Percentiles rank a stretch among this genome's conserved stretches.
phyloP scores from a whole-genome alignment of 2,797 vertebrate genomes.

The Sphenopsis melanotis region DNA sequence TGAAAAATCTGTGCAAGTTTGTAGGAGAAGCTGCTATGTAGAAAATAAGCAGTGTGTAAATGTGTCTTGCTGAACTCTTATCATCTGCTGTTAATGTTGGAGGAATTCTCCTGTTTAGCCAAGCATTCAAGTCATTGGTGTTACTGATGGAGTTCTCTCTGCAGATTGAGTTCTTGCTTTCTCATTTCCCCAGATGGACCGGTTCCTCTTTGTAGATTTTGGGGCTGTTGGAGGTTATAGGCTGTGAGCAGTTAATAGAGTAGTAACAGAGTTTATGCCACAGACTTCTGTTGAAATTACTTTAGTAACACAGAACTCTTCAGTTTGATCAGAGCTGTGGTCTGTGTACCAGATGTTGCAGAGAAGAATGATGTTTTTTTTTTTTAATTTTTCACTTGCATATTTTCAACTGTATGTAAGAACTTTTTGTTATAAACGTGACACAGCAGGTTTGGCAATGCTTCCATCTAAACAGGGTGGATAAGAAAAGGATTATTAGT shows the following conservation, averaged over 20 bases:
- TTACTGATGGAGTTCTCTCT: background rate
- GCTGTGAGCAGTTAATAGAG: background rate
- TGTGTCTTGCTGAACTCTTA: background rate
- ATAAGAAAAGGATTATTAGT: background rate
- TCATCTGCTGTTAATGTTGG: background rate
- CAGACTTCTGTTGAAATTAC: background rate
- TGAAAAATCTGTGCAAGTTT: background rate
- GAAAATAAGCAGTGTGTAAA: background rate
- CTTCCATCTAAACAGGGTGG: background rate
- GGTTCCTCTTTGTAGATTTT: background rate
- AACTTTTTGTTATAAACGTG: background rate
- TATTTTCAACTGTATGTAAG: constrained; percentile 44
- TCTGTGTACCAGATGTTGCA: constrained; percentile 41
- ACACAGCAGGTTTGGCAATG: constrained; percentile 40
- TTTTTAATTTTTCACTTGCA: background rate
- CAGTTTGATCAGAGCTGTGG: background rate
- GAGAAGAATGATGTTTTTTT: background rate
- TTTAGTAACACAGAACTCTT: background rate
- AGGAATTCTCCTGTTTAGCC: background rate
- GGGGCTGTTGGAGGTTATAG: background rate
- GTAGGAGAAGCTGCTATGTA: background rate
- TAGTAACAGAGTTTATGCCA: background rate
- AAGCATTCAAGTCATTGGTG: background rate
- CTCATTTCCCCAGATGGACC: background rate
- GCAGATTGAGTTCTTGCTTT: background rate